Conservation (phyloP, 1,140 invertebrate species). For the Hyposmocoma kahamanoa region DNA sequence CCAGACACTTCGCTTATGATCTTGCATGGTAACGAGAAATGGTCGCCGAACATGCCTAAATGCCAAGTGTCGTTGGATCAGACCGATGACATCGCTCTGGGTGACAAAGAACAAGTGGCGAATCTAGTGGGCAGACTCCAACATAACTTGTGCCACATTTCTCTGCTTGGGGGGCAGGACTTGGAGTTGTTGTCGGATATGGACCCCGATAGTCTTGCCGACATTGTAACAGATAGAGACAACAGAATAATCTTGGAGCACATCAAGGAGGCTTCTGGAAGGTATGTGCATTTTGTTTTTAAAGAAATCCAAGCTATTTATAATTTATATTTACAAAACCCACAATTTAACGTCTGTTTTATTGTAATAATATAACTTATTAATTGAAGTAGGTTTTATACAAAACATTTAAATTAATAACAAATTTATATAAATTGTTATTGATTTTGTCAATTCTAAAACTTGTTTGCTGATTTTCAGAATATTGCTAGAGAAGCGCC, state of each 20-base stretch:
- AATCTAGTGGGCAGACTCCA: slow-evolving; percentile 83
- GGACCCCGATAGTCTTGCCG: slow-evolving; percentile 87
- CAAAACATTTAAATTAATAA: too few relatives aligned
- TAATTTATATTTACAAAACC: too few relatives aligned
- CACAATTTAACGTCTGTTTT: too few relatives aligned
- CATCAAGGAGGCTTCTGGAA: slow-evolving; percentile 86
- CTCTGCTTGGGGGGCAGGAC: slow-evolving; percentile 85
- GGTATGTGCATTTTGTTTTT: slow-evolving; percentile 60
- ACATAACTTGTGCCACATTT: slow-evolving; percentile 86
- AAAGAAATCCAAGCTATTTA: too few relatives aligned
- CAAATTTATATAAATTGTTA: too few relatives aligned
- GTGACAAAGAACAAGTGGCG: slow-evolving; percentile 74
- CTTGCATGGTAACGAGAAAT: slow-evolving; percentile 82
- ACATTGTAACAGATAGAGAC: slow-evolving; percentile 85
- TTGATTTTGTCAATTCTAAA: too few relatives aligned
- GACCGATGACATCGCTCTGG: slow-evolving; percentile 76
- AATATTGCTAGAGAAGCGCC: slow-evolving; percentile 84
- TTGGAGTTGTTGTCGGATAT: slow-evolving; percentile 87
- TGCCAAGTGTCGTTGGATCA: slow-evolving; percentile 79
- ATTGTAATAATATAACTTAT: too few relatives aligned
- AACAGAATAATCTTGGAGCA: slow-evolving; percentile 85
- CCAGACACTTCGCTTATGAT: slow-evolving; percentile 88
- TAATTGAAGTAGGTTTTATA: too few relatives aligned
- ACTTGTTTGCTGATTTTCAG: too few relatives aligned
- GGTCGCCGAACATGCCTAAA: slow-evolving; percentile 75